Evolutionary conservation across 92 coral and sea anemone genomes (phyloP).

Genomic region (Parazoanthus atlanticus): DNA sequence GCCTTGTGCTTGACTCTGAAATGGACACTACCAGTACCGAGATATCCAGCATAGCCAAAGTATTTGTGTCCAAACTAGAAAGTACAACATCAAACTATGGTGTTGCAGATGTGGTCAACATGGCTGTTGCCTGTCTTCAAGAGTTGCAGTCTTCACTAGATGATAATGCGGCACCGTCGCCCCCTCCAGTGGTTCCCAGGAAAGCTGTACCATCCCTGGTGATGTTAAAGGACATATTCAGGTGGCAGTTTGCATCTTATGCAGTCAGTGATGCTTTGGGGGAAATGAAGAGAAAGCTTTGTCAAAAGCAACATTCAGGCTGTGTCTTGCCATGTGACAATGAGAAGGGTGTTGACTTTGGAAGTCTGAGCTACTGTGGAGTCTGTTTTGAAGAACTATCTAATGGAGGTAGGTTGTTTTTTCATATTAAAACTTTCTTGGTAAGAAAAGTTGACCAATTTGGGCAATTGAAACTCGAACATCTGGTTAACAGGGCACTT

Average conservation of each 20-base stretch:
- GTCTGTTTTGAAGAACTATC: conserved; percentile 51
- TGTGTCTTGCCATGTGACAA: neutral
- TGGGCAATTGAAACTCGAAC: neutral
- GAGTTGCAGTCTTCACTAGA: neutral
- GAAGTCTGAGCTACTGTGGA: conserved; percentile 43
- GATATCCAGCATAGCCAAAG: conserved; percentile 5
- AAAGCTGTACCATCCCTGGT: conserved; percentile 9
- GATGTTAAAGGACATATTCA: conserved; percentile 49
- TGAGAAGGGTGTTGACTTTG: neutral
- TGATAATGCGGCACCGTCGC: neutral
- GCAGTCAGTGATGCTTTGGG: conserved; percentile 45
- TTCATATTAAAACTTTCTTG: neutral
- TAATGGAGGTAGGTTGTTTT: neutral
- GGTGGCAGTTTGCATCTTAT: conserved; percentile 50
- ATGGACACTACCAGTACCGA: neutral
- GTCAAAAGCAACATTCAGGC: neutral
- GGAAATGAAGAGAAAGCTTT: conserved; percentile 37
- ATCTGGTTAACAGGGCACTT: neutral
- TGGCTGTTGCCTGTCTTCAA: conserved; percentile 18
- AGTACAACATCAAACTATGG: neutral
- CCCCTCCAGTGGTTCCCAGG: neutral
- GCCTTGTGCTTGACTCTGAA: neutral
- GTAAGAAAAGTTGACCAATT: neutral
- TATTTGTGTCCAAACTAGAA: conserved; percentile 22
- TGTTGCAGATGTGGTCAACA: conserved; percentile 48